Evolutionary conservation across 2,797 vertebrate species (phyloP), one percentile per base, ranked within the genome.

Genomic region (Perodicticus potto): DNA sequence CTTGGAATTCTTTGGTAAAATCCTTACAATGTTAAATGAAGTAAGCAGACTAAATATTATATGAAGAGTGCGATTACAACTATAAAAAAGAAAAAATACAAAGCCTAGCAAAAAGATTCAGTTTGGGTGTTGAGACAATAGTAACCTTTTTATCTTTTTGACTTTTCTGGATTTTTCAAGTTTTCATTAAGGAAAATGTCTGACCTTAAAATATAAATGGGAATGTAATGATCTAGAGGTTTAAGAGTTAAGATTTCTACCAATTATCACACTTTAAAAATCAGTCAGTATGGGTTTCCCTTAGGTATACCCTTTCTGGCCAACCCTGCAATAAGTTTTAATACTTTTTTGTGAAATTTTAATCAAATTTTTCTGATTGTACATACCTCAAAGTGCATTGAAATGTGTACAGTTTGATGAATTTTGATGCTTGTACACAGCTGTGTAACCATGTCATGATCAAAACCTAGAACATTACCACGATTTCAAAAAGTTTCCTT

Each of bases 191-290:
- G 32, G 16, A 91, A 88, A 70, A 85, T 74, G 43, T 84, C 45
- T 89, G 76, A 63, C 86, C 76, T 96, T 95, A 37, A 95, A 92
- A 78, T 53, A 82, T 61, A 95, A 93, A 55, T 63, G 67, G 87
- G 82, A 96, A 70, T 82, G 63, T 77, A 23, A 69, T 73, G 29
- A 81, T 77, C 65, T 96, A 10, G 34, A 80, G 27, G 10, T 63
- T 89, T 90, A 67, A 88, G 57, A 85, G 19, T 14, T 89, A 14
- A 12, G 94, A 91, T 43, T 89, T 80, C 29, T 92, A 92, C 37
- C 29, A 86, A 53, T 85, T 93, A 91, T 76, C 37, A 76, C 57
- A 69, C 73, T 85, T 93, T 32, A 10, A 86, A 94, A 94, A 76
- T 55, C 45, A 89, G 22, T 72, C n/a, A 23, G 0, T 80, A 67